These are phyloP conservation scores for Euwallacea similis DNA, from an alignment of 1,140 invertebrate species.

Conservation along the genomic window DNA sequence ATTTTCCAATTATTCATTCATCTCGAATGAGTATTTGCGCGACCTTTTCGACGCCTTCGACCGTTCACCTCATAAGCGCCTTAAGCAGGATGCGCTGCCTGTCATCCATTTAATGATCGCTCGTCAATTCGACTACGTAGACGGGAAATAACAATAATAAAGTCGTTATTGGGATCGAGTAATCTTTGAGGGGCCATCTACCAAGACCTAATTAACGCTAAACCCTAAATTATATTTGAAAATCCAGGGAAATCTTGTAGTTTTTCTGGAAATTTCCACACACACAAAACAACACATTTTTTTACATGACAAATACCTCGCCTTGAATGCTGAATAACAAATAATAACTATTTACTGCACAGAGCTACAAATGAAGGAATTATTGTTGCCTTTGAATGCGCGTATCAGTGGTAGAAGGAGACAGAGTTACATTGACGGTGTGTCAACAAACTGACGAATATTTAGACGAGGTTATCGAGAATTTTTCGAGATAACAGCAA, in stretches of 20 bases:
- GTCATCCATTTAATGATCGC: background rate
- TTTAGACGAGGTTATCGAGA: background rate
- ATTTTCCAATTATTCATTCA: slow-evolving; percentile 1
- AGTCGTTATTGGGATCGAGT: background rate
- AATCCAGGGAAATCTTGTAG: background rate
- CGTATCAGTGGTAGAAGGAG: too few relatives aligned
- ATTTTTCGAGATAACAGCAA: background rate
- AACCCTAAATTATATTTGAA: background rate
- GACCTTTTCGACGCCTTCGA: slow-evolving; percentile 17
- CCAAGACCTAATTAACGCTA: background rate
- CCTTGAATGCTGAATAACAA: background rate
- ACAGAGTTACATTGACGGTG: background rate
- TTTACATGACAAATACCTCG: background rate
- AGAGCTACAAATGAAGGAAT: background rate
- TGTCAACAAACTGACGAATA: background rate
- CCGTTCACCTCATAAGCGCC: slow-evolving; percentile 19
- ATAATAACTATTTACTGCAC: background rate
- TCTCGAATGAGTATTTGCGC: background rate
- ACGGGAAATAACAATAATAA: background rate
- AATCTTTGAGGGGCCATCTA: background rate
- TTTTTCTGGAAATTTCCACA: background rate
- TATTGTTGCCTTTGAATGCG: background rate
- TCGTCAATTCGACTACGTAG: background rate
- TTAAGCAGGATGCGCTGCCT: slow-evolving; percentile 16
- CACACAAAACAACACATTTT: background rate